A percentile compares a stretch with the other conserved stretches of the same genome.
Evolutionary conservation across 2,888 invertebrate species (phyloP).

Genomic region (Cephalotes varians): DNA sequence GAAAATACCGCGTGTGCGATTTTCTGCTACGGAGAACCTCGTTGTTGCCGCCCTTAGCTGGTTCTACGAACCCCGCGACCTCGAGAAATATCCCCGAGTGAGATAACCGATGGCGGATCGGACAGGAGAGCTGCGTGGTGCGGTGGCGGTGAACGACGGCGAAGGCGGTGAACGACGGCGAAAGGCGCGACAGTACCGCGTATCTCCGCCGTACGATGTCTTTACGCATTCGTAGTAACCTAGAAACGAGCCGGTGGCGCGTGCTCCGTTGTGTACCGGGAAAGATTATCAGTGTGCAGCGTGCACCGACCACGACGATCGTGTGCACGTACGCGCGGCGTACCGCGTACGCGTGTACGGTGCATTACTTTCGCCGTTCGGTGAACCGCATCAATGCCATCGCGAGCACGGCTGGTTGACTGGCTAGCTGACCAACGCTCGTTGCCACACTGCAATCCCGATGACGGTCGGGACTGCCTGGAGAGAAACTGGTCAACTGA

Average conservation of each 20-base stretch:
- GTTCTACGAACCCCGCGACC: conserved; percentile 61
- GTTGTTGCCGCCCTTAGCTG: conserved; percentile 39
- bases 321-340: conserved; percentile 11
- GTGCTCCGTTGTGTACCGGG: conserved; percentile 70
- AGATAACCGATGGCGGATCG: conserved; percentile 47
- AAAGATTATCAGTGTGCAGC: conserved; percentile 71
- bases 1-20: conserved; percentile 40
- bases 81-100: conserved; percentile 67
- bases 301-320: conserved; percentile 46
- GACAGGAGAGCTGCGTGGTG: background rate
- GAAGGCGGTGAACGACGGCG: conserved; percentile 66
- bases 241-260: conserved; percentile 77
- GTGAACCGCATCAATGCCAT: conserved; percentile 81
- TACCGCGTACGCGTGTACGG: conserved; percentile 52
- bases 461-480: conserved; percentile 67
- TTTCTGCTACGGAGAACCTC: conserved; percentile 36
- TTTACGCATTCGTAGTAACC: conserved; percentile 80
- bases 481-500: conserved; percentile 79
- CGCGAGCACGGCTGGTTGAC: conserved; percentile 62
- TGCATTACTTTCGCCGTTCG: conserved; percentile 82
- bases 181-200: conserved; percentile 67
- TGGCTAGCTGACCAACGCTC: conserved; percentile 44
- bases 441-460: conserved; percentile 2
- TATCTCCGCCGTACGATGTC: conserved; percentile 59
- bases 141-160: background rate